phyloP scores from a whole-genome alignment of 2,113 vertebrate species.

The Ibidorhyncha struthersii region DNA sequence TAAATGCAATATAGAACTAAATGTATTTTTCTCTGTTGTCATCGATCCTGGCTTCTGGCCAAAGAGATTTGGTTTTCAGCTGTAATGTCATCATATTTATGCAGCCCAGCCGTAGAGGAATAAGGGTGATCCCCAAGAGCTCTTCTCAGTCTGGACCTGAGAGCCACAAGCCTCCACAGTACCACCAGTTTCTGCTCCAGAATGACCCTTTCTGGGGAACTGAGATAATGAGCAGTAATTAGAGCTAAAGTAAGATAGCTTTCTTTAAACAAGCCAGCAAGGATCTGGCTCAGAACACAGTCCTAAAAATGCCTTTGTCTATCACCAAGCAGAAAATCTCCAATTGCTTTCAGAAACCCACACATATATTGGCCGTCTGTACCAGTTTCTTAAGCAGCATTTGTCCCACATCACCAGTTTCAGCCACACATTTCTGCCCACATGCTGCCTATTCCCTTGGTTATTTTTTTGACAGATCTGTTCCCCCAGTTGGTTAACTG shows the following conservation, averaged over 20 bases:
- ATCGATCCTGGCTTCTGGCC: neutral
- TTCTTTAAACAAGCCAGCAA: neutral
- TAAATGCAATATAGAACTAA: neutral
- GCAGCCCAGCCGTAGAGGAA: neutral
- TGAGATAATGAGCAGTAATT: neutral
- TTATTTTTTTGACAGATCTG: neutral
- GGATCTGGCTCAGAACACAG: neutral
- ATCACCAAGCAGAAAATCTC: neutral
- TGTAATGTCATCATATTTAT: neutral
- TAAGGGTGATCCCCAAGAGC: neutral
- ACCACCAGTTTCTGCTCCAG: neutral
- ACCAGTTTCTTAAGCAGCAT: neutral
- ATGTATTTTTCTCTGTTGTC: neutral
- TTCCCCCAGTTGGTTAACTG: neutral
- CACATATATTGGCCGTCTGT: neutral
- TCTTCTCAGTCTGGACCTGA: neutral
- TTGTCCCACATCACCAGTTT: neutral
- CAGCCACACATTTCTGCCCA: neutral
- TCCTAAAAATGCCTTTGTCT: slow-evolving; percentile 39
- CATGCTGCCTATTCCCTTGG: neutral
- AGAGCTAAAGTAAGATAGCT: neutral
- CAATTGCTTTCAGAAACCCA: neutral
- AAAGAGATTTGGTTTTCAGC: neutral
- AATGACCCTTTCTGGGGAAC: neutral
- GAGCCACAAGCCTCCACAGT: neutral